phyloP scores from a whole-genome alignment of 2,797 vertebrate genomes.

The Notolepis coatsorum region DNA sequence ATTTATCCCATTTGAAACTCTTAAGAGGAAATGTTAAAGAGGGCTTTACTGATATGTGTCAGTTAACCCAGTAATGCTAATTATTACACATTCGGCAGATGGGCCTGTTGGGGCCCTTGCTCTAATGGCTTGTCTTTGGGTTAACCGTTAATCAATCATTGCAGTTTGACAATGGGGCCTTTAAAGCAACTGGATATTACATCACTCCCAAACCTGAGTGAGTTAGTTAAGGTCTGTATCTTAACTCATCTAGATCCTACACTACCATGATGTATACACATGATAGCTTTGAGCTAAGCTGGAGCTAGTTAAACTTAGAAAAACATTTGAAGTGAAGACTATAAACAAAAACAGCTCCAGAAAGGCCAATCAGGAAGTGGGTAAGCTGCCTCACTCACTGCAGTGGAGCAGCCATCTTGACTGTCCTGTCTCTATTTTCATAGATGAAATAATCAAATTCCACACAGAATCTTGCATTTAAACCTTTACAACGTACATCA shows the following conservation, averaged over 20 bases:
- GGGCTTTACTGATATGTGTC: neutral
- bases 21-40: neutral
- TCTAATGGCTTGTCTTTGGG: neutral
- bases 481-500: neutral
- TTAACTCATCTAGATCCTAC: neutral
- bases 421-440: conserved; percentile 55
- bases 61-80: conserved; percentile 8
- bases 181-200: neutral
- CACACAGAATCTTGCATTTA: neutral
- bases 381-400: conserved; percentile 46
- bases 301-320: neutral
- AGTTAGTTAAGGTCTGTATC: neutral
- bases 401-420: conserved; percentile 80
- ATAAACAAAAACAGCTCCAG: conserved; percentile 34
- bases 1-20: conserved; percentile 13
- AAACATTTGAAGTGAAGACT: neutral
- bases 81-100: neutral
- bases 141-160: conserved; percentile 43
- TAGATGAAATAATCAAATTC: conserved; percentile 46
- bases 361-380: conserved; percentile 71
- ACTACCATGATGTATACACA: neutral
- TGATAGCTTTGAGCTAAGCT: neutral
- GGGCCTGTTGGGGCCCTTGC: neutral
- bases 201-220: neutral
- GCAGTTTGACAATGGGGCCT: neutral